Evolutionary conservation across 2,797 vertebrate species (phyloP).

Genomic region (Momotus momota): DNA sequence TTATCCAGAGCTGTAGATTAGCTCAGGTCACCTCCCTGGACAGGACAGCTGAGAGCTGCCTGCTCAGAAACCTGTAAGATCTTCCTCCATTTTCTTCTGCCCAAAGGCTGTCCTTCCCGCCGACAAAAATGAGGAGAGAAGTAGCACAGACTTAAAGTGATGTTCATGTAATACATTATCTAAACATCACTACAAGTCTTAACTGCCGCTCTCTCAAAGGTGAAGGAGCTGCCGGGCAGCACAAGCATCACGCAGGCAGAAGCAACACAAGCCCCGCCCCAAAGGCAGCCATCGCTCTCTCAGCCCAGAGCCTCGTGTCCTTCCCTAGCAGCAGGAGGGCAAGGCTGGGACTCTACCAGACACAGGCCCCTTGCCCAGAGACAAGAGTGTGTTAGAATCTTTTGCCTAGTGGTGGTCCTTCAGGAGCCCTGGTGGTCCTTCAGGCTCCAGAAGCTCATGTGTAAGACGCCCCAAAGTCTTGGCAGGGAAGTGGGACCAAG

Average conservation of each 20-base stretch:
- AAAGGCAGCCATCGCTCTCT: neutral
- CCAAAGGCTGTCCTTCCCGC: constrained; percentile 64
- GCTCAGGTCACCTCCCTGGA: neutral
- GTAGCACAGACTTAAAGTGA: constrained; percentile 99
- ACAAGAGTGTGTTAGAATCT: neutral
- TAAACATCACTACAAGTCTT: constrained; percentile 99
- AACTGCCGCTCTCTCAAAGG: constrained; percentile 87
- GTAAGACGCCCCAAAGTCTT: neutral
- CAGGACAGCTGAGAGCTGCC: neutral
- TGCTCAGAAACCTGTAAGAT: constrained; percentile 34
- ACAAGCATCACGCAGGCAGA: neutral
- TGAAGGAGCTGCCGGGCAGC: constrained; percentile 29
- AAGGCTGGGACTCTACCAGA: neutral
- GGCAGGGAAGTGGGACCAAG: neutral
- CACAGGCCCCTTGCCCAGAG: neutral
- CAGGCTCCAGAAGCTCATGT: neutral
- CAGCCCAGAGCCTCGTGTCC: neutral
- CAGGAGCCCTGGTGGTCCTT: neutral
- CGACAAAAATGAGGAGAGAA: constrained; percentile 81
- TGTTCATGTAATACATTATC: constrained; percentile 97
- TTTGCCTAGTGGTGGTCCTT: neutral
- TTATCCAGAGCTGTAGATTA: neutral
- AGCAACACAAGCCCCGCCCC: neutral
- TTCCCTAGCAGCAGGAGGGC: neutral
- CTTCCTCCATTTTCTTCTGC: constrained; percentile 70